Evolutionary conservation across 2,113 vertebrate species (phyloP), one percentile per base, ranked within the genome.

Genomic region (Anser cygnoides): DNA sequence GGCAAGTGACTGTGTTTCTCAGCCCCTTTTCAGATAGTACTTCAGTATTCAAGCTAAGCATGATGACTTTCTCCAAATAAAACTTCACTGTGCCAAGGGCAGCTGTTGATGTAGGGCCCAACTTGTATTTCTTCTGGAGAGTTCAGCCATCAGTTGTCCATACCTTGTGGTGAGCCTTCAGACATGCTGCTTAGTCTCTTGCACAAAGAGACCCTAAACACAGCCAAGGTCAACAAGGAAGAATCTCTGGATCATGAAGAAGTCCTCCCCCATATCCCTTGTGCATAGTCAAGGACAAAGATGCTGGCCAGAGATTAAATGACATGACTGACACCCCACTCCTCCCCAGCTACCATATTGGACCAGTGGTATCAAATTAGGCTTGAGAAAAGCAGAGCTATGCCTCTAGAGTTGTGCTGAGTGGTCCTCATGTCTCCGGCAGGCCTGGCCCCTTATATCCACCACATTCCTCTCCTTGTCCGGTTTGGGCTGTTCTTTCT

Each of bases 391-490:
- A 57, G 25, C 55, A 84, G 28, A 49, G 19, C 2, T 63, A 19
- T 11, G 19, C 10, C 20, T 68, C 70, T 31, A 29, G 39, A 75
- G 58, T 17, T 91, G 74, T 57, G 25, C 16, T 67, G 16, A 85
- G 44, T 21, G n/a, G 7, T 50, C 26, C 28, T 41, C 0, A 0
- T 37, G 54, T 55, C 37, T 87, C 12, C 29, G 63, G 17, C 55
- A 49, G 28, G 25, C 10, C 62, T 90, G 78, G 37, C 11, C 13
- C 63, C 35, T 96, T 84, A 52, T 62, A 86, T 50, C 50, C 22
- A 71, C 11, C 20, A 26, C 75, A 71, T 91, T 88, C 29, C 22
- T 59, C 70, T 80, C 63, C 55, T 85, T 85, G 63, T 22, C 41
- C 77, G 61, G 11, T 66, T 83, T 54, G 39, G 70, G 20, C 55